Percentiles rank a stretch among this genome's conserved stretches.
Evolutionary conservation across 2,888 invertebrate species (phyloP).

Genomic region (Clusia tigrina): DNA sequence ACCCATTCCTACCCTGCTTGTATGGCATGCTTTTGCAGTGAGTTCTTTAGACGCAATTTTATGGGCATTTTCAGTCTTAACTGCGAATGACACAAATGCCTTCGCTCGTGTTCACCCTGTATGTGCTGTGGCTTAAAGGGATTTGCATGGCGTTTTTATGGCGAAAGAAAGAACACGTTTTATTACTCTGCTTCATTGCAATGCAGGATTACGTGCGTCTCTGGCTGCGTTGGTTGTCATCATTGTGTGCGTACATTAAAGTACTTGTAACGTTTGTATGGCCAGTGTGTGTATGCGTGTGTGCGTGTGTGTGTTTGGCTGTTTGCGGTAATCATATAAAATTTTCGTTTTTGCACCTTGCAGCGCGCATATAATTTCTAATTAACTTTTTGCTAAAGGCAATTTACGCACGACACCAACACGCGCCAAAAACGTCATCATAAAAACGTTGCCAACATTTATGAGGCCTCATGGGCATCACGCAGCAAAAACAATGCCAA

Average conservation of each 20-base stretch:
- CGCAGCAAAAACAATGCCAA: neutral
- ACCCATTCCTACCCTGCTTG: no score
- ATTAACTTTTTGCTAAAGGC: constrained; percentile 38
- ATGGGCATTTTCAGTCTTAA: no score
- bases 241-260: neutral
- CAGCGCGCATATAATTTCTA: constrained; percentile 38
- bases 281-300: constrained; percentile 6
- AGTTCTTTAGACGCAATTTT: no score
- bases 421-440: neutral
- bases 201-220: neutral
- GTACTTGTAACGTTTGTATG: neutral
- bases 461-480: constrained; percentile 2
- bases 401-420: constrained; percentile 29
- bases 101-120: no score
- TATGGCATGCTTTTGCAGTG: no score
- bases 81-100: no score
- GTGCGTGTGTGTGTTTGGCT: neutral
- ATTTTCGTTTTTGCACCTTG: constrained; percentile 4
- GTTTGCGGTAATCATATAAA: neutral
- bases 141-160: constrained; percentile 15
- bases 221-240: constrained; percentile 1
- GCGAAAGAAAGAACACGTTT: constrained; percentile 24
- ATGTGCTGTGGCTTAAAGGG: constrained; percentile 20
- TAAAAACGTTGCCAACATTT: constrained; percentile 6
- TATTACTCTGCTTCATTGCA: constrained; percentile 15